These are phyloP conservation scores for Eidolon helvum DNA, from an alignment of 2,113 vertebrate species.

Conservation along the genomic window DNA sequence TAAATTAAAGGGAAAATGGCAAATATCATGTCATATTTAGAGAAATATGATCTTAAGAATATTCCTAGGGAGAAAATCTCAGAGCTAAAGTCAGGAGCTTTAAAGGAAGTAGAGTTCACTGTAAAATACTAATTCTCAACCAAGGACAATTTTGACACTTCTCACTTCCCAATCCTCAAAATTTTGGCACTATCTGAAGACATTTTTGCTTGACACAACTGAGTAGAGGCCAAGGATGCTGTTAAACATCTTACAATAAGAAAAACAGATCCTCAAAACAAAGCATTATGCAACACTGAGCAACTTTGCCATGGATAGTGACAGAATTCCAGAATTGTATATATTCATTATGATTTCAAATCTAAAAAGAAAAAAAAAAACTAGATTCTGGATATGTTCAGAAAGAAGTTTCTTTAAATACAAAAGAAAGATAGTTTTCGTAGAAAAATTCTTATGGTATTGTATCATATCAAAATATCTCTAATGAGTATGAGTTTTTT, in stretches of 20 bases:
- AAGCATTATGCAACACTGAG: not conserved
- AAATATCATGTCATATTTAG: not conserved
- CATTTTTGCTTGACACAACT: not conserved
- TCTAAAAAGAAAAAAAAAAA: not conserved
- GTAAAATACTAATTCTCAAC: not conserved
- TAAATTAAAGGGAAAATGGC: not conserved
- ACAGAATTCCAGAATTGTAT: not conserved
- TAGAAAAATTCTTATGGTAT: not conserved
- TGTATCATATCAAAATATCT: not conserved
- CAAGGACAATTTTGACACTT: not conserved
- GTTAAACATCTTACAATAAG: not conserved
- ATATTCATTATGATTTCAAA: not conserved
- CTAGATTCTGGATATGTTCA: not conserved
- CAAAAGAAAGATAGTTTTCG: not conserved
- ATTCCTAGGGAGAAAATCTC: not conserved
- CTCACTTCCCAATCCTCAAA: not conserved
- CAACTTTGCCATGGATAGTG: not conserved
- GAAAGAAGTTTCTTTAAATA: not conserved
- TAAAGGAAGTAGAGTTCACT: not conserved
- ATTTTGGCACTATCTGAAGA: not conserved
- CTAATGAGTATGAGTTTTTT: not conserved
- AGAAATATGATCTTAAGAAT: not conserved
- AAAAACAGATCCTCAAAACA: not conserved
- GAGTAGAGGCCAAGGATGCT: not conserved
- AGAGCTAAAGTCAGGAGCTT: not conserved